Conservation (phyloP, 1,140 invertebrate species). For the Copidosoma floridanum region DNA sequence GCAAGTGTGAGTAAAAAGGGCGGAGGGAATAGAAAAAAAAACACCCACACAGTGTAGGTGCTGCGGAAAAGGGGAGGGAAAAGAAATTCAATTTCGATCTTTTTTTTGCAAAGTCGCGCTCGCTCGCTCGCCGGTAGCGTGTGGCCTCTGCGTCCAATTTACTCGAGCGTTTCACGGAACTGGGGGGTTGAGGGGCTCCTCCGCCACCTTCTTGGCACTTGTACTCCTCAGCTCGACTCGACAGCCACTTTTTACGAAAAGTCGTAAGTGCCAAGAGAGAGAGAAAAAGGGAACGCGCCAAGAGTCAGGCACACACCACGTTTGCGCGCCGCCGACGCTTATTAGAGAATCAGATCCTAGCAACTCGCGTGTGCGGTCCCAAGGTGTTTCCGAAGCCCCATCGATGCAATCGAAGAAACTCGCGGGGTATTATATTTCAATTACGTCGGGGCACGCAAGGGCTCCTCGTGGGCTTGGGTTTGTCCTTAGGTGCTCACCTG, state of each 20-base stretch:
- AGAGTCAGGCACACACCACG: too few relatives aligned
- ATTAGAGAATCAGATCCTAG: conserved; percentile 21
- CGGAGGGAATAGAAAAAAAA: neutral
- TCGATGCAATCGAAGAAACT: conserved; percentile 20
- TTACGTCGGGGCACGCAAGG: conserved; percentile 16
- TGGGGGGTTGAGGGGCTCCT: conserved; percentile 4
- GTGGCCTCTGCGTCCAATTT: conserved; percentile 20
- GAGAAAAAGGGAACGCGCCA: too few relatives aligned
- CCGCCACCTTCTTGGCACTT: neutral
- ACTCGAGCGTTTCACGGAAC: conserved; percentile 26
- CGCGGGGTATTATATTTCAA: conserved; percentile 25
- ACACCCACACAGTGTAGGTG: neutral
- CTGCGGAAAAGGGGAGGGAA: neutral
- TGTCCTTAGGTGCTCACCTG: too few relatives aligned
- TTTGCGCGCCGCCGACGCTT: conserved; percentile 12
- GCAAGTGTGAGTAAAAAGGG: neutral
- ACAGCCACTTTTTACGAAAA: conserved; percentile 20
- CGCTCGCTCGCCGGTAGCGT: neutral
- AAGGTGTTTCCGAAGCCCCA: conserved; percentile 10
- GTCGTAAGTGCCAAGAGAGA: conserved; percentile 21
- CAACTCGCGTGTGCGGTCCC: neutral
- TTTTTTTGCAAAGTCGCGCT: conserved; percentile 21
- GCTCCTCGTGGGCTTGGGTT: too few relatives aligned
- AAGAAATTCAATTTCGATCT: conserved; percentile 28
- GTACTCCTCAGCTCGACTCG: neutral